Conservation (phyloP, 2,113 vertebrate species). For the Stegostoma tigrinum region DNA sequence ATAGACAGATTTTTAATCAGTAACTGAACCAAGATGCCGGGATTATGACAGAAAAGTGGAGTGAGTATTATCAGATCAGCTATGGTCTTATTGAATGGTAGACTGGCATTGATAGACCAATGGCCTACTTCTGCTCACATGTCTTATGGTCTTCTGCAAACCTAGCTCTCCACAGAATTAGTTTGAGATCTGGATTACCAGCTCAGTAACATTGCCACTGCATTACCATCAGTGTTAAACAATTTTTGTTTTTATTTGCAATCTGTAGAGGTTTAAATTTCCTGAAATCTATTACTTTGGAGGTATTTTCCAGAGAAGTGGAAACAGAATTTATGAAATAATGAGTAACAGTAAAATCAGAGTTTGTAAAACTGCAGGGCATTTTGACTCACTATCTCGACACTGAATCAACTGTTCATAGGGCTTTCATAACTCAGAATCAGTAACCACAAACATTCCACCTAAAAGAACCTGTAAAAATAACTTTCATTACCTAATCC, state of each 20-base stretch:
- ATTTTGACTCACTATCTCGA: background rate
- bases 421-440: background rate
- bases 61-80: too few relatives aligned
- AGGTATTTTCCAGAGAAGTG: background rate
- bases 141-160: too few relatives aligned
- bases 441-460: background rate
- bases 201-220: too few relatives aligned
- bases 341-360: background rate
- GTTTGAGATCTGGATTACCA: too few relatives aligned
- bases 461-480: constrained; percentile 17
- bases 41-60: too few relatives aligned
- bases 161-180: too few relatives aligned
- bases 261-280: background rate
- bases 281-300: background rate
- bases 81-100: too few relatives aligned
- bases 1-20: too few relatives aligned
- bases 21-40: too few relatives aligned
- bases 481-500: constrained; percentile 25
- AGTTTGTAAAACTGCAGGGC: constrained; percentile 12
- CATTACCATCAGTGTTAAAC: too few relatives aligned
- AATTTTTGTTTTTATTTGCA: background rate
- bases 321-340: background rate
- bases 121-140: too few relatives aligned
- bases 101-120: too few relatives aligned
- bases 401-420: background rate